Evolutionary conservation across 2,797 vertebrate species (phyloP), one percentile per base, ranked within the genome.

Genomic region (Melanitta fusca): DNA sequence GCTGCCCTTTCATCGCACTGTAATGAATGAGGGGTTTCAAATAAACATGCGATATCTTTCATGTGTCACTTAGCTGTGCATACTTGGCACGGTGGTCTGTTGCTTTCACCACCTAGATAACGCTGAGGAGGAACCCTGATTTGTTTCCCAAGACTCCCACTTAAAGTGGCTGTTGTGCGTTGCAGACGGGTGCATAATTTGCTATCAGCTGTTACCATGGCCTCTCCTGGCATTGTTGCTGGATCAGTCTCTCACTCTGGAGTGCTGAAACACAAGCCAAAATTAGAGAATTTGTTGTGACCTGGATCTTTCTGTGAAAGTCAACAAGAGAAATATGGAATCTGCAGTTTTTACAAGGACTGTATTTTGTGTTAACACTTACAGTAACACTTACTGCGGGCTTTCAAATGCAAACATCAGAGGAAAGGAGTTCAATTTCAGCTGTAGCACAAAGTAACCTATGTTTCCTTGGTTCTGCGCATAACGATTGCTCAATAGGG

Each of bases 371-470:
- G 13, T 91, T 72, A 89, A 49, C 56, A 24, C 13, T 27, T 83
- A 15, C 28, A 84, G 10, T 81, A 89, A 54, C 60, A n/a, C 13
- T 24, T 88, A 15, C 34, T 84, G 10, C 72, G 80, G 36, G 49
- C 39, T 94, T 94, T 95, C 54, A 83, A 49, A 88, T 88, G 77
- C 62, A 77, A 51, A 41, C 47, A 62, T 87, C 13, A 57, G 66
- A 95, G 57, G 80, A 74, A 69, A 87, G 32, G 6, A 24, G 25
- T 54, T 58, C 92, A 15, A 66, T 85, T 91, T 90, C 45, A 80
- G 41, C 80, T 81, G 14, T 49, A 62, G 58, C 62, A 62, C 60
- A 62, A 34, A 30, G 4, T 61, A 60, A 86, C 43, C 58, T 36
- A 2, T 91, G n/a, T 86, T 94, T 86, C 80, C 74, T 20, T 7